Conservation (phyloP, 2,797 vertebrate species). For the Onychomys leucogaster region DNA sequence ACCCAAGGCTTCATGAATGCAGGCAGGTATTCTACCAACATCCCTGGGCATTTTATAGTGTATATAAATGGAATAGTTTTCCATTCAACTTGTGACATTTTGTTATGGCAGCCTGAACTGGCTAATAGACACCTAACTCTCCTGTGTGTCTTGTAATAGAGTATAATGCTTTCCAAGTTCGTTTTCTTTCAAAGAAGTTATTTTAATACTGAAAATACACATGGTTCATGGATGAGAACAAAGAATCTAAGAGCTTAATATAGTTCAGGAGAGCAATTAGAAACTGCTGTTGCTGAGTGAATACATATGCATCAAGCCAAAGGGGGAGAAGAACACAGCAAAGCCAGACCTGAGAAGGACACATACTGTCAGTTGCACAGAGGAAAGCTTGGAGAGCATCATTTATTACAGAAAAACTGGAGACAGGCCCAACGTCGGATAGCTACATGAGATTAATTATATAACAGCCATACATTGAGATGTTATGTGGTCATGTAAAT, state of each 20-base stretch:
- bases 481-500: constrained; percentile 16
- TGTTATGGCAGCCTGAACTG: background rate
- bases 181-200: constrained; percentile 37
- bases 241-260: constrained; percentile 16
- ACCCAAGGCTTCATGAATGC: background rate
- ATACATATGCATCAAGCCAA: background rate
- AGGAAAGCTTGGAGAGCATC: background rate
- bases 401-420: background rate
- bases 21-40: background rate
- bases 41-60: background rate
- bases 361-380: background rate
- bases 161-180: background rate
- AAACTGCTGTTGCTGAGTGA: constrained; percentile 28
- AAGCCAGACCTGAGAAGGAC: constrained; percentile 13
- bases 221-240: background rate
- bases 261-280: background rate
- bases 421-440: background rate
- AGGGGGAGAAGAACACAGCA: background rate
- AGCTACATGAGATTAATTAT: constrained; percentile 35
- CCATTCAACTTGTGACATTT: background rate
- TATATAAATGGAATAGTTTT: no score
- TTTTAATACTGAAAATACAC: constrained; percentile 46
- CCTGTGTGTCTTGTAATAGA: background rate
- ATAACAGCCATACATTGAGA: background rate
- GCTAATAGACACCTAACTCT: background rate